Percentiles rank a stretch among this genome's conserved stretches.
Conservation (phyloP, 2,797 vertebrate species). For the Aphelocoma californica region DNA sequence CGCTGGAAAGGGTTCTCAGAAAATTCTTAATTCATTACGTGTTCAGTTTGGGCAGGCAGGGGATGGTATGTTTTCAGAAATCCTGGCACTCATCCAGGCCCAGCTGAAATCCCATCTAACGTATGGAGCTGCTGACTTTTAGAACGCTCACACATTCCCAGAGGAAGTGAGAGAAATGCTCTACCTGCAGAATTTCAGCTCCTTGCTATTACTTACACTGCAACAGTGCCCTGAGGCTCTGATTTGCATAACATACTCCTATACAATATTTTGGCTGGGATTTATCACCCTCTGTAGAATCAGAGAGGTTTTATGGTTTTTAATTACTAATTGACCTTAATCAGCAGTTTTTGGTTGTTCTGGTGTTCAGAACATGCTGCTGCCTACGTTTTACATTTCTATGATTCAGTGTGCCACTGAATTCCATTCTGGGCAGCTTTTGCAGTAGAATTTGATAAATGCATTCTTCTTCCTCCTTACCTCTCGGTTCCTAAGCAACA, state of each 20-base stretch:
- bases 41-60: not conserved
- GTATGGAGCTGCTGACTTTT: not conserved
- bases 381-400: not conserved
- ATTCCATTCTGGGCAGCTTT: not conserved
- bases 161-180: not conserved
- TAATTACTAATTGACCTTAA: conserved; percentile 10
- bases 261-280: not conserved
- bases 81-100: not conserved
- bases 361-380: not conserved
- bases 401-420: not conserved
- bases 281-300: not conserved
- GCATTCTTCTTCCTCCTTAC: not conserved
- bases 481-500: conserved; percentile 3
- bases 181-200: not conserved
- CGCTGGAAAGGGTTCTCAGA: not conserved
- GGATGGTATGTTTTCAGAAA: not conserved
- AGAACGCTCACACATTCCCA: not conserved
- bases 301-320: not conserved
- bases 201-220: not conserved
- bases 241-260: not conserved
- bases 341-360: not conserved
- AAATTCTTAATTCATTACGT: not conserved
- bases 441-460: not conserved
- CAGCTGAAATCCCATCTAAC: not conserved
- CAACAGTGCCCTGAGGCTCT: not conserved